Evolutionary conservation across 2,797 vertebrate genomes (phyloP).

Genomic region (Tapirus indicus): DNA sequence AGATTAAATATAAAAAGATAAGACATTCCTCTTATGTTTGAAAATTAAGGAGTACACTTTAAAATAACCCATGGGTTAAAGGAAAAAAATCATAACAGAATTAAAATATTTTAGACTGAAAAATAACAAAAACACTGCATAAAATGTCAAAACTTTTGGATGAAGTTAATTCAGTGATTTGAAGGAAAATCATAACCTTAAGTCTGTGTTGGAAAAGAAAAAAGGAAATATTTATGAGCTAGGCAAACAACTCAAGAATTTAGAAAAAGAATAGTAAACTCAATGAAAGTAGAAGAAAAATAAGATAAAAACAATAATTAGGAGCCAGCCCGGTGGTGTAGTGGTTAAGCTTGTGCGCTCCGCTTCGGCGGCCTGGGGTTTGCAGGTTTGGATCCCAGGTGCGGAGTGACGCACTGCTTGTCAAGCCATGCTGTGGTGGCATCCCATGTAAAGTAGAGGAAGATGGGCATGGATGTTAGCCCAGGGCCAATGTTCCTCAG

Average conservation of each 20-base stretch:
- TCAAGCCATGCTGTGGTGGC: no score
- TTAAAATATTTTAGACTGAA: slow-evolving; percentile 8
- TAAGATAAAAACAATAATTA: not conserved
- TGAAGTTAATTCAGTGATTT: slow-evolving; percentile 7
- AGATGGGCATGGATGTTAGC: no score
- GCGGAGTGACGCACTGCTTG: no score
- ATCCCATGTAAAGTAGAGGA: no score
- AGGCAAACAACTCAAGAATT: not conserved
- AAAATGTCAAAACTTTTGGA: not conserved
- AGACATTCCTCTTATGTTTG: not conserved
- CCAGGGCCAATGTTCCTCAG: no score
- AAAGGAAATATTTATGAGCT: not conserved
- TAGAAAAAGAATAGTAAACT: slow-evolving; percentile 9
- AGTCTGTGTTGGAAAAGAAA: slow-evolving; percentile 24
- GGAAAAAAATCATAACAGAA: not conserved
- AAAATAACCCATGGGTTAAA: not conserved
- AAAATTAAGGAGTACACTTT: not conserved
- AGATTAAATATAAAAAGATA: slow-evolving; percentile 21
- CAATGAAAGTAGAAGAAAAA: not conserved
- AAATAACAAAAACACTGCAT: not conserved
- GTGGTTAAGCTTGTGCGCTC: no score
- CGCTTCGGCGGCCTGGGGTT: no score
- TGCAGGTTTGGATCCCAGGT: no score
- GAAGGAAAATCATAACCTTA: not conserved
- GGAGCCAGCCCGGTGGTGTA: no score